Percentiles rank a stretch among this genome's conserved stretches.
Conservation (phyloP, 2,888 invertebrate species). For the Drosophila testacea region DNA sequence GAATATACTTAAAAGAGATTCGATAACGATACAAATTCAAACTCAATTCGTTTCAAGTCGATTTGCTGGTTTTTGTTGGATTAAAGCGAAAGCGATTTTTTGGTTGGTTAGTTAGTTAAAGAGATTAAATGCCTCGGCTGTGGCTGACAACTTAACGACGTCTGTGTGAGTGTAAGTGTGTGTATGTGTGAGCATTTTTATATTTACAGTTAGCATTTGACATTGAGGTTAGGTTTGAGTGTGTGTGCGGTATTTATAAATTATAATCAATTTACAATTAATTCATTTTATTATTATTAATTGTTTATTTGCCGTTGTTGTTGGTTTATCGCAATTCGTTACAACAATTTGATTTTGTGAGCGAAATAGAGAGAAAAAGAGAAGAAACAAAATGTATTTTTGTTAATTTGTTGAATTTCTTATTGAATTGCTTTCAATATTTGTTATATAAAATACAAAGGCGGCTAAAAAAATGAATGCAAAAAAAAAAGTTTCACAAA, state of each 20-base stretch:
- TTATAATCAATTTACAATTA: slow-evolving; percentile 4
- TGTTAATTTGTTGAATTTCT: slow-evolving; percentile 26
- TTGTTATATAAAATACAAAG: slow-evolving; percentile 3
- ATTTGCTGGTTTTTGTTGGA: slow-evolving; percentile 23
- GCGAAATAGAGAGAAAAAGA: slow-evolving; percentile 65
- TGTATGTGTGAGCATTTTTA: not conserved
- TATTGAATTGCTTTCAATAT: not conserved
- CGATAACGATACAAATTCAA: slow-evolving; percentile 12
- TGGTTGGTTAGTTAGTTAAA: slow-evolving; percentile 41
- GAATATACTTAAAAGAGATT: slow-evolving; percentile 11
- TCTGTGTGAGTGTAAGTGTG: slow-evolving; percentile 39
- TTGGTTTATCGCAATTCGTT: slow-evolving; percentile 37
- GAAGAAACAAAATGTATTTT: slow-evolving; percentile 60
- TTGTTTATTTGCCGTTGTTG: slow-evolving; percentile 41
- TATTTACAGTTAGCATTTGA: slow-evolving; percentile 21
- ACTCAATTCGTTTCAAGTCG: not conserved
- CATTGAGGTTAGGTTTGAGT: slow-evolving; percentile 22
- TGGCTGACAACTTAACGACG: slow-evolving; percentile 70
- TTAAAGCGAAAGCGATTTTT: slow-evolving; percentile 67
- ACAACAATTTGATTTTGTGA: slow-evolving; percentile 19
- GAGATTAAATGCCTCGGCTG: slow-evolving; percentile 58
- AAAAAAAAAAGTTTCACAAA: not conserved
- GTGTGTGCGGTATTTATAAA: slow-evolving; percentile 2
- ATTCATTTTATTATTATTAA: slow-evolving; percentile 8
- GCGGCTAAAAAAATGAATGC: not conserved